Base-by-base conservation (phyloP, 1,140 invertebrate species). In the Drepana arcuata region DNA sequence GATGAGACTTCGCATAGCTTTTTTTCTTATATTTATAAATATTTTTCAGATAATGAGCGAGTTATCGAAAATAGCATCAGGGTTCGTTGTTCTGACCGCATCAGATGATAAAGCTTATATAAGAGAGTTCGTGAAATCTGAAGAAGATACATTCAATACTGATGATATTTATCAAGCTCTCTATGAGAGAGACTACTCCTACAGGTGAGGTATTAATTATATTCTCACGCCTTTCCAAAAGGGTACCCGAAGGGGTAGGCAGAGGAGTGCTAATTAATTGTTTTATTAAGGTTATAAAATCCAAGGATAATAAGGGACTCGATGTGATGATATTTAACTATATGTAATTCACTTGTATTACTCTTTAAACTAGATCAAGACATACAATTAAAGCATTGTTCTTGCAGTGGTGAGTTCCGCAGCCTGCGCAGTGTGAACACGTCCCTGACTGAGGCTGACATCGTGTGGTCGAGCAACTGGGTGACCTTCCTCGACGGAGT, bases 391-490 rank as follows among this genome's bases (percentile, higher is more conserved):
- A n/a, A n/a, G n/a, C n/a, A n/a, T n/a, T n/a, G 4, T 21, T 21
- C 9, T 31, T 30, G 10, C 46, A 54, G 51, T 5, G 39, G 25
- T 11, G 26, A 37, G n/a, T 54, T 54, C 30, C 29, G 16, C 14
- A 39, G 26, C 2, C 38, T 54, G 5, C 27, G 35, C 16, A 39
- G 18, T 2, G 21, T 18, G 1, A 37, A 46, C 14, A 13, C 21
- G 0, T 14, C 26, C 2, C 29, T 39, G 9, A 40, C 36, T 2
- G 14, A 29, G 7, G 51, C 30, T 6, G 5, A 31, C 2, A 12
- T 54, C 0, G n/a, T 15, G 7, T 54, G 51, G 51, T 27, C 28
- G 2, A 24, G 33, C 9, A 45, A 45, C 13, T 54, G 46, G 46
- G 42, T 33, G 2, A 41, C 41, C 0, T 40, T 48, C 2, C 28